phyloP scores from a whole-genome alignment of 2,888 invertebrate genomes.

The Campoplex nolae region DNA sequence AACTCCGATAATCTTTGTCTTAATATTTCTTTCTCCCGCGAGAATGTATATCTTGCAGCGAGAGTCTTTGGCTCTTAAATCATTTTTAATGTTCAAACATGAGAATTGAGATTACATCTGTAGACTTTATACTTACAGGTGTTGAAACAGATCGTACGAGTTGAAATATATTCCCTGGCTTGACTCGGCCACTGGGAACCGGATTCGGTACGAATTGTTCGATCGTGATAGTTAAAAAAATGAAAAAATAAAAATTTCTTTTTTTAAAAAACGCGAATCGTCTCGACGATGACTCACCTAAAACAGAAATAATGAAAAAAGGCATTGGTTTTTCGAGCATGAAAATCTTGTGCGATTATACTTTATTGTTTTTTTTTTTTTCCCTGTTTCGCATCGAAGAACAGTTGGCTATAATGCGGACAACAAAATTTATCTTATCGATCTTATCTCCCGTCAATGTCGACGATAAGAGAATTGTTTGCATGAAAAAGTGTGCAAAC shows the following conservation, averaged over 20 bases:
- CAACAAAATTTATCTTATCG: conserved; percentile 63
- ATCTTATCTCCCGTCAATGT: conserved; percentile 58
- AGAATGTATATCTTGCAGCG: conserved; percentile 14
- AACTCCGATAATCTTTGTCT: conserved; percentile 30
- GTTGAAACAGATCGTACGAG: conserved; percentile 31
- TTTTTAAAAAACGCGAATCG: not conserved
- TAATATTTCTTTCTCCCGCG: conserved; percentile 3
- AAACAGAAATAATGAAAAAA: conserved; percentile 52
- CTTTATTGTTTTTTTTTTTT: conserved; percentile 2
- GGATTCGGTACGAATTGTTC: conserved; percentile 5
- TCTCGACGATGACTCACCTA: conserved; percentile 51
- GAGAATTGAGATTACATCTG: conserved; percentile 31
- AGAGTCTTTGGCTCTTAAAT: conserved; percentile 20
- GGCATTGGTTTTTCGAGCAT: conserved; percentile 20
- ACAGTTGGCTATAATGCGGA: not conserved
- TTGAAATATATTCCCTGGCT: not conserved
- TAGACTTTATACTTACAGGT: conserved; percentile 23
- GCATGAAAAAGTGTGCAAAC: conserved; percentile 20
- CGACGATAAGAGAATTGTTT: conserved; percentile 52
- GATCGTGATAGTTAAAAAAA: not conserved
- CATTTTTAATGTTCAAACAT: conserved; percentile 46
- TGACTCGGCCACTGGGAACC: conserved; percentile 10
- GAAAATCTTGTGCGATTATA: not conserved
- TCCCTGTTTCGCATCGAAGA: not conserved
- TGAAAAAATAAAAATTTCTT: too few species aligned